Base-by-base conservation (phyloP, 1,140 invertebrate genomes). In the Drosophila lowei region DNA sequence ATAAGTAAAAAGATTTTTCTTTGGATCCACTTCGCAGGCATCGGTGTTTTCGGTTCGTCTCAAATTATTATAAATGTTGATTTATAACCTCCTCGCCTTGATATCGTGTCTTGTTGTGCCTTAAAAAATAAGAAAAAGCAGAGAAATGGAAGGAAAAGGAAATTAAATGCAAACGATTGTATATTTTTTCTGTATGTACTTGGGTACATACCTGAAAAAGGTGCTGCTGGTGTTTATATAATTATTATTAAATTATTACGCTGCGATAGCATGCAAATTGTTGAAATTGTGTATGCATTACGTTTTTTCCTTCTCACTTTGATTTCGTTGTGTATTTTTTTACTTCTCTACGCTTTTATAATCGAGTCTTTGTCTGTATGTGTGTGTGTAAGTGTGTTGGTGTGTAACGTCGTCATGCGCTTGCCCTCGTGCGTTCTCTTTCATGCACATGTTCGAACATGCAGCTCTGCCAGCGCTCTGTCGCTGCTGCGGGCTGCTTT, bases 341-440 rank as follows among this genome's bases (percentile, higher is more conserved):
- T 43, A 60, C 28, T 57, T 57, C 42, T 56, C 34, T 70, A 67
- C 46, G 56, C 47, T 76, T 61, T 58, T 53, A 47, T 54, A 54
- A 58, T 49, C 49, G 25, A 34, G 25, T 43, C 34, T 38, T 38
- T 54, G 34, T 65, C 21, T 70, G 54, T 59, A 48, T 62, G 50
- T 46, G 42, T 75, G 41, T 59, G 46, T 71, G 68, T 62, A 30
- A 48, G 41, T 59, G 59, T 52, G 59, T 62, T 72, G 44, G 34
- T 38, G 49, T 62, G 59, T 77, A 74, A 72, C 77, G 68, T 81
- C 81, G 81, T 88, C 81, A 86, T 86, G 78, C 76, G 83, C 71
- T 81, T 72, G 83, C 63, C 71, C 78, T 86, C 83, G 63, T 88
- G 63, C 83, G 71, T 61, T 86, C 81, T 78, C 81, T 88, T 61